Evolutionary conservation across 2,888 invertebrate genomes (phyloP).

Genomic region (Uropetala carovei): DNA sequence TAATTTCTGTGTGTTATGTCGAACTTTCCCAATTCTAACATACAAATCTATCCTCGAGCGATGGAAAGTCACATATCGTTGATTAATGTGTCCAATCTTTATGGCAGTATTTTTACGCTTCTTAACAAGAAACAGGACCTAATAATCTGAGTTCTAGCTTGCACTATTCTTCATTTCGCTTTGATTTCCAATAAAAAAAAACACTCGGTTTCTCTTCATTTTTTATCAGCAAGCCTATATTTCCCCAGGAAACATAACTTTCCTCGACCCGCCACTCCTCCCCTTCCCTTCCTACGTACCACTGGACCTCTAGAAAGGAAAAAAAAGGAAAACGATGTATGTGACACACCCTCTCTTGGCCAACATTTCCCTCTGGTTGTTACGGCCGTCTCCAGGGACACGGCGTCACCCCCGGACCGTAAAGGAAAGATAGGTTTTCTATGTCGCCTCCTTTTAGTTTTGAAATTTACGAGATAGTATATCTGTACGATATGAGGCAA

Average conservation of each 20-base stretch:
- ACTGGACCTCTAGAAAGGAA: neutral
- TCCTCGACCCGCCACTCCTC: neutral
- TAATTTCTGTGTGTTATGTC: no score
- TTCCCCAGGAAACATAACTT: neutral
- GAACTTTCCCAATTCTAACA: no score
- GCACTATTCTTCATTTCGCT: no score
- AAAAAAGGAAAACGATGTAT: neutral
- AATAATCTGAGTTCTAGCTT: no score
- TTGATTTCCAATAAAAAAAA: no score
- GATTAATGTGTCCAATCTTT: no score
- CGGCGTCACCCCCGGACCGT: neutral
- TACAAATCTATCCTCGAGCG: no score
- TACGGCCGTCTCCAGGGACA: neutral
- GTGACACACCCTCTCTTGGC: neutral
- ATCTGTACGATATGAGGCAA: neutral
- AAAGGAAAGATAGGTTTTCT: neutral
- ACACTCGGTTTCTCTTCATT: no score
- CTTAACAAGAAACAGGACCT: no score
- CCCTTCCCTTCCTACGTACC: neutral
- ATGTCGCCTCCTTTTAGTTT: constrained; percentile 11
- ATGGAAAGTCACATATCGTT: no score
- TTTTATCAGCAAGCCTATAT: neutral
- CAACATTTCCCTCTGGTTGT: no score
- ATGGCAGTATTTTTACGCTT: no score
- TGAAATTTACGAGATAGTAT: constrained; percentile 5